A percentile compares a stretch with the other conserved stretches of the same genome.
These are phyloP conservation scores for Rhineura floridana DNA, from an alignment of 2,113 vertebrate species.

Conservation along the genomic window DNA sequence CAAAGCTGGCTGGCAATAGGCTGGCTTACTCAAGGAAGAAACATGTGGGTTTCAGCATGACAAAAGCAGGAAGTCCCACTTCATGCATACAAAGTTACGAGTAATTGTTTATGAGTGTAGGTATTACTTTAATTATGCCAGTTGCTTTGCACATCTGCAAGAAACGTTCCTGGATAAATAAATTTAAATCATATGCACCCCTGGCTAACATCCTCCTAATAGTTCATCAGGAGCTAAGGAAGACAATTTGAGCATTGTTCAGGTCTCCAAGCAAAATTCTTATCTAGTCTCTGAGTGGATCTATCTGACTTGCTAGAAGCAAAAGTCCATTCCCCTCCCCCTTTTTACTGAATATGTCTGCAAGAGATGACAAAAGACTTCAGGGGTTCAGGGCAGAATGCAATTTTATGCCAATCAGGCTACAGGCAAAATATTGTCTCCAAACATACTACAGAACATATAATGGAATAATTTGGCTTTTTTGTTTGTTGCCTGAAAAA, in stretches of 20 bases:
- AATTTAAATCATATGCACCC: not conserved
- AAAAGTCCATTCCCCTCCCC: not conserved
- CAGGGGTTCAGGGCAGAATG: not conserved
- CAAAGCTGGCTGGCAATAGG: no score
- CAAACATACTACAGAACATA: not conserved
- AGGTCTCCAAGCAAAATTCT: not conserved
- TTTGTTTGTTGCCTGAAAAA: not conserved
- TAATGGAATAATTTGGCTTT: not conserved
- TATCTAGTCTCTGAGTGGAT: not conserved
- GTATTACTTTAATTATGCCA: not conserved
- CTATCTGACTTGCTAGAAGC: not conserved
- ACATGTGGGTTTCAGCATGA: no score
- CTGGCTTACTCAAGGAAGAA: no score
- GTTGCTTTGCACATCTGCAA: not conserved
- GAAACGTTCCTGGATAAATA: not conserved
- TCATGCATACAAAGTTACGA: not conserved
- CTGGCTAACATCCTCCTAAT: not conserved
- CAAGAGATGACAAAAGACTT: constrained; percentile 13
- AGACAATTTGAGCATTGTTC: not conserved
- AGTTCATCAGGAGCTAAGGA: not conserved
- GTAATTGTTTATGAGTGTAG: not conserved
- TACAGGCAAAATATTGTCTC: not conserved
- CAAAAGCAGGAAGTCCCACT: not conserved
- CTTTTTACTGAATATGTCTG: not conserved
- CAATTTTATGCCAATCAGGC: constrained; percentile 2